Evolutionary conservation across 2,113 vertebrate species (phyloP).

Genomic region (Aegypius monachus): DNA sequence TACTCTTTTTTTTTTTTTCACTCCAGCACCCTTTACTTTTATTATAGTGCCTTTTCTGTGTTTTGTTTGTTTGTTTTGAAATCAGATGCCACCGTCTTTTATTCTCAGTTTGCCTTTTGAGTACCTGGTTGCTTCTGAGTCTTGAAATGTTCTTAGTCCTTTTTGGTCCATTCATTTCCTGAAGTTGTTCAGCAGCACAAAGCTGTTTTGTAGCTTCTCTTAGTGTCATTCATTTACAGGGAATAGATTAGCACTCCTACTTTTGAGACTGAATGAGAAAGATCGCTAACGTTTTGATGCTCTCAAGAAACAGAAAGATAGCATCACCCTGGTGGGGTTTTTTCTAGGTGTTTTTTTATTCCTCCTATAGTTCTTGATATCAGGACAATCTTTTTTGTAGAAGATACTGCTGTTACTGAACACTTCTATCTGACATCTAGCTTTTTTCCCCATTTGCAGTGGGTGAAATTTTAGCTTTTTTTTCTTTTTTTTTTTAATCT

Average conservation of each 20-base stretch:
- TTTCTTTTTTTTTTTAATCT: not conserved
- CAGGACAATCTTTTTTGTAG: not conserved
- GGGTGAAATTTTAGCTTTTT: not conserved
- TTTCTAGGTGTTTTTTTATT: not conserved
- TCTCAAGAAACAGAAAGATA: not conserved
- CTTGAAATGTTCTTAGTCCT: not conserved
- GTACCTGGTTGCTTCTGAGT: not conserved
- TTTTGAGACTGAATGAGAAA: not conserved
- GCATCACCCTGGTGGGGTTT: accelerated
- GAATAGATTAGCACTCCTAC: not conserved
- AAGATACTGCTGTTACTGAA: not conserved
- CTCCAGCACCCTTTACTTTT: not conserved
- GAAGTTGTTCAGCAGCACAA: not conserved
- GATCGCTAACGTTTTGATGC: not conserved
- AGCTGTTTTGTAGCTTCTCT: not conserved
- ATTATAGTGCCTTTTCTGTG: not conserved
- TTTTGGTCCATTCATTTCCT: not conserved
- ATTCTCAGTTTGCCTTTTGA: not conserved
- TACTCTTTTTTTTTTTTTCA: not conserved
- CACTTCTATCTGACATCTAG: not conserved
- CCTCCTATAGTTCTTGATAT: not conserved
- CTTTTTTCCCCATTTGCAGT: not conserved
- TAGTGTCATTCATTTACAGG: not conserved
- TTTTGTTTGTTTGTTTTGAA: not conserved
- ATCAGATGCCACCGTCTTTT: not conserved